Percentiles rank a stretch among this genome's conserved stretches.
Evolutionary conservation across 2,797 vertebrate genomes (phyloP).

Genomic region (Chiloscyllium punctatum): DNA sequence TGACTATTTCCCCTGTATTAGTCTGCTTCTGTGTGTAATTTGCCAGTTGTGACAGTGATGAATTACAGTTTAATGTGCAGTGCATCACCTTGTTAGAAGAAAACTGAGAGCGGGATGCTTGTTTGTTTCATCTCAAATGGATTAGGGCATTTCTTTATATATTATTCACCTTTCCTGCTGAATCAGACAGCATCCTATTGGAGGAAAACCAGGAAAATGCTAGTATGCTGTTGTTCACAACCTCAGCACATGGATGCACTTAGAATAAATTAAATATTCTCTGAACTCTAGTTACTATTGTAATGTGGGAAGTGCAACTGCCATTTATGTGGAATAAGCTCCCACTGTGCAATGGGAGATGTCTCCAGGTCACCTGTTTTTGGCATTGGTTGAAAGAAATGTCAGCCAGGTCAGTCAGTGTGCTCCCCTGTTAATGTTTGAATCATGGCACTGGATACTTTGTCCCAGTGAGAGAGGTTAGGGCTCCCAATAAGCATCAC

Average conservation of each 20-base stretch:
- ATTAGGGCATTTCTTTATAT: not conserved
- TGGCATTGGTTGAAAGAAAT: not conserved
- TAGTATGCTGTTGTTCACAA: not conserved
- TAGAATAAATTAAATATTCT: not conserved
- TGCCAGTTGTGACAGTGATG: not conserved
- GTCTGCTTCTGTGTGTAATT: not conserved
- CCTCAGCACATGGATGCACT: not conserved
- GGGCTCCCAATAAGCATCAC: not conserved
- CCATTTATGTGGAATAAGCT: not conserved
- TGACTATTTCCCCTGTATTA: too few species aligned
- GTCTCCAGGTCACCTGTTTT: not conserved
- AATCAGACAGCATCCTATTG: not conserved
- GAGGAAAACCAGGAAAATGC: not conserved
- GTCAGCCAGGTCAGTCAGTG: not conserved
- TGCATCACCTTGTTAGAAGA: not conserved
- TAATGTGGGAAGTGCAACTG: not conserved
- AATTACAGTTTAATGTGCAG: not conserved
- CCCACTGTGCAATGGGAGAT: not conserved
- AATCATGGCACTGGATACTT: not conserved
- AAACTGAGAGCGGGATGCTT: not conserved
- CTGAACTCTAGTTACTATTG: not conserved
- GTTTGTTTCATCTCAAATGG: not conserved
- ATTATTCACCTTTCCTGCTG: not conserved
- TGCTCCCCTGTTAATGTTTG: not conserved
- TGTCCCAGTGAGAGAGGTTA: not conserved